Percentiles rank a stretch among this genome's conserved stretches.
phyloP scores from a whole-genome alignment of 2,888 invertebrate genomes.

The Sinohyriopsis cumingii region DNA sequence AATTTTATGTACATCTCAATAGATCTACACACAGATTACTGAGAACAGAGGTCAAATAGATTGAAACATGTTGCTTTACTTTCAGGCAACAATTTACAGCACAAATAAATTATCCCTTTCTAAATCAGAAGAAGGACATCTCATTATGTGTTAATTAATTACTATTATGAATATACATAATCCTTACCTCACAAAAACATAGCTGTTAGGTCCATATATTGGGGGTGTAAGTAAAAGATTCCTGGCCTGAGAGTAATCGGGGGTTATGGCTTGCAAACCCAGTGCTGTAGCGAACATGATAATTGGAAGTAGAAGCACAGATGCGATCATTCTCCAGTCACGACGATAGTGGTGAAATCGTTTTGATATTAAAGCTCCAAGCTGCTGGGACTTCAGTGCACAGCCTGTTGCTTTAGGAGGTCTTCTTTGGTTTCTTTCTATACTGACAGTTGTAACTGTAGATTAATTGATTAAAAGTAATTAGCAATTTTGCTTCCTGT shows the following conservation, averaged over 20 bases:
- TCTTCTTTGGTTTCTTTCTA: too few species aligned
- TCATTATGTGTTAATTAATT: too few species aligned
- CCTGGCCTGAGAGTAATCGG: conserved; percentile 52
- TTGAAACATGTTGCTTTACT: conserved; percentile 20
- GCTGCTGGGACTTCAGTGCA: conserved; percentile 25
- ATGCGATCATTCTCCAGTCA: conserved; percentile 66
- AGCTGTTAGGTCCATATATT: conserved; percentile 66
- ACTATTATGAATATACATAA: too few species aligned
- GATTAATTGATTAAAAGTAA: too few species aligned
- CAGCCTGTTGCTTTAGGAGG: too few species aligned
- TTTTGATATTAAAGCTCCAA: conserved; percentile 66
- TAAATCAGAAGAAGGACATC: too few species aligned
- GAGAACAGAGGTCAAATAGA: background rate
- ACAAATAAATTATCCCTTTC: too few species aligned
- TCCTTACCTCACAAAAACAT: conserved; percentile 63
- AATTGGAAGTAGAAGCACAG: conserved; percentile 68
- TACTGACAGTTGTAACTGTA: too few species aligned
- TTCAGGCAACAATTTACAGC: too few species aligned
- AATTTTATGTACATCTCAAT: background rate
- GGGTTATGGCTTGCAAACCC: conserved; percentile 67
- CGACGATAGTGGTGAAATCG: conserved; percentile 69
- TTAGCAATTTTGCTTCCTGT: too few species aligned
- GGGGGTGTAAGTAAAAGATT: conserved; percentile 65
- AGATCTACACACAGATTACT: conserved; percentile 18
- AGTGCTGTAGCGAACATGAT: conserved; percentile 68